phyloP scores from a whole-genome alignment of 2,113 vertebrate species.

The Calonectris borealis region DNA sequence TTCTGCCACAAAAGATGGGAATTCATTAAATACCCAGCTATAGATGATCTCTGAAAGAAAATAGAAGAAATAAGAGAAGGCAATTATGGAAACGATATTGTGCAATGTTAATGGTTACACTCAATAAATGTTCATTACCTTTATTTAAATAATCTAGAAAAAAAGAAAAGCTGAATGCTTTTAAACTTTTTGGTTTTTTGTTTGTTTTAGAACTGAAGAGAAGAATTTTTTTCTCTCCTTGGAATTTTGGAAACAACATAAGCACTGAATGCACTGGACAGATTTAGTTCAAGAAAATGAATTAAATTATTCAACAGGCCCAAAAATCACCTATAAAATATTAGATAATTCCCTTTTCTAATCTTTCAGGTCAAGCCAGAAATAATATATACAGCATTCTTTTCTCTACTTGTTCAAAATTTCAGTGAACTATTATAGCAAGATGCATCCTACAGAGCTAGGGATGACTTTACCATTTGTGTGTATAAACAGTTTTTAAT shows the following conservation, averaged over 20 bases:
- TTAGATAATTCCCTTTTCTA: background rate
- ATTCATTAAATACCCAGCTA: constrained; percentile 97
- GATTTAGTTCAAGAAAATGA: background rate
- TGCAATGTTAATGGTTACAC: background rate
- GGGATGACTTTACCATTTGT: background rate
- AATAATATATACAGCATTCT: background rate
- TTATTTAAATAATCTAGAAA: background rate
- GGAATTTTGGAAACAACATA: background rate
- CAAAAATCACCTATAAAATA: background rate
- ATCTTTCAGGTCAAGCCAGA: background rate
- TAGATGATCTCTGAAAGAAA: constrained; percentile 89
- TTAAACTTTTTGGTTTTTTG: background rate
- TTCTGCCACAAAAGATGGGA: constrained; percentile 94
- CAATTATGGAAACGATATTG: background rate
- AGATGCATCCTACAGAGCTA: background rate
- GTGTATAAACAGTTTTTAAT: background rate
- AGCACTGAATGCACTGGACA: background rate
- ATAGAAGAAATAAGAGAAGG: background rate
- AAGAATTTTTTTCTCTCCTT: background rate
- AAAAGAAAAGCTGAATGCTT: background rate
- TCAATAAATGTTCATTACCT: background rate
- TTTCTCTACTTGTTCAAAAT: background rate
- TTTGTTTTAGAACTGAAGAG: background rate
- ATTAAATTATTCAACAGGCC: background rate
- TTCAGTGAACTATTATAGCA: background rate